phyloP scores from a whole-genome alignment of 2,113 vertebrate genomes.

The cat (Felis catus) region DNA sequence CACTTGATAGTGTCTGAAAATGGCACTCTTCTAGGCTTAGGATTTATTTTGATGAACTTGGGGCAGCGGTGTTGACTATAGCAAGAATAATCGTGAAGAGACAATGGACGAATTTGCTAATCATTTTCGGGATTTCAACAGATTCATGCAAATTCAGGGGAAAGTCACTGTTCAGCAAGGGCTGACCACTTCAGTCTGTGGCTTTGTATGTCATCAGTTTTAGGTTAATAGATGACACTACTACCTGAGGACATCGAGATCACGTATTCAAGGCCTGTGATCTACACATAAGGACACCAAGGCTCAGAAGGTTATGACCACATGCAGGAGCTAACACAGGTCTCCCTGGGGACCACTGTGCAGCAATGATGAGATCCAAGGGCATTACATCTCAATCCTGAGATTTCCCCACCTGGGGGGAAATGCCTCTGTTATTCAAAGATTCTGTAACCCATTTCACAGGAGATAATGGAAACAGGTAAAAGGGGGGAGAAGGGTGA shows the following conservation, averaged over 20 bases:
- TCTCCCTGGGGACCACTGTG: too few species aligned
- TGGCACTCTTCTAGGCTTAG: background rate
- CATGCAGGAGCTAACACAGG: background rate
- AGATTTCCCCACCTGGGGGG: background rate
- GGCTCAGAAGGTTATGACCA: background rate
- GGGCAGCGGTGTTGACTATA: background rate
- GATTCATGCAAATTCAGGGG: background rate
- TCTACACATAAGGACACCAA: background rate
- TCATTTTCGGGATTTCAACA: background rate
- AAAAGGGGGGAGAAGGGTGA: conserved; percentile 56
- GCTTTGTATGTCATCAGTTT: background rate
- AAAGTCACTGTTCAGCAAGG: background rate
- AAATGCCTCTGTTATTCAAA: background rate
- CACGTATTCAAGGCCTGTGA: background rate
- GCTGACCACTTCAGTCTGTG: background rate
- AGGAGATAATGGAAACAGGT: conserved; percentile 42
- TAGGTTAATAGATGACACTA: background rate
- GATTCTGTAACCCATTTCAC: background rate
- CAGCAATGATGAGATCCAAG: background rate
- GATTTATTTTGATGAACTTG: background rate
- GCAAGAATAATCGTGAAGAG: background rate
- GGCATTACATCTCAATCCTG: background rate
- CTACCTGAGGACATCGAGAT: background rate
- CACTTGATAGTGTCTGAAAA: background rate
- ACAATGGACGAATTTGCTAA: background rate